These are phyloP conservation scores for Eupithecia dodoneata DNA, from an alignment of 2,888 invertebrate species.

Conservation along the genomic window DNA sequence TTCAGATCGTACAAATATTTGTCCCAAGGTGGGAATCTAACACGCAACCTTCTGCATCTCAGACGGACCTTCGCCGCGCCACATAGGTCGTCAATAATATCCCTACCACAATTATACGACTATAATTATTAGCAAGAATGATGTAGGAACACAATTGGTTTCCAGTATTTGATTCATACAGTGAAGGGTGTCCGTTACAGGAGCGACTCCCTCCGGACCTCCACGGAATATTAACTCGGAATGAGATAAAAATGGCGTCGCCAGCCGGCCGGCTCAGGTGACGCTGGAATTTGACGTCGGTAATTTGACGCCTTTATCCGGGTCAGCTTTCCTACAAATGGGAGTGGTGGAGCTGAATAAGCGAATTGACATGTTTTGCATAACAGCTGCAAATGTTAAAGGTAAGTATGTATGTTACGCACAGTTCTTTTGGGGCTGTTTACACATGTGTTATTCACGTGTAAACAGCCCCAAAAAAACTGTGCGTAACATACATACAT, in stretches of 20 bases:
- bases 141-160: conserved; percentile 18
- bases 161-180: conserved; percentile 50
- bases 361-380: conserved; percentile 63
- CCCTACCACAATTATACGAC: neutral
- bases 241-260: conserved; percentile 77
- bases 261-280: conserved; percentile 71
- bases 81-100: no score
- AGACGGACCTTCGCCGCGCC: no score
- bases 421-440: conserved; percentile 14
- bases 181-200: conserved; percentile 70
- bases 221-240: conserved; percentile 77
- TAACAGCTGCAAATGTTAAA: conserved; percentile 48
- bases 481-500: no score
- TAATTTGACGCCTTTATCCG: conserved; percentile 80
- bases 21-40: no score
- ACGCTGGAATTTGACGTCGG: conserved; percentile 75
- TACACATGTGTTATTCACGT: neutral
- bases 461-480: no score
- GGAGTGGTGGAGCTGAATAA: conserved; percentile 59
- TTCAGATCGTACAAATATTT: no score
- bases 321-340: conserved; percentile 71
- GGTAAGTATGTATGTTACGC: conserved; percentile 30
- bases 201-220: conserved; percentile 67
- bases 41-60: no score
- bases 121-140: neutral